These are phyloP conservation scores for Eupithecia abbreviata DNA, from an alignment of 2,888 invertebrate genomes.

Conservation along the genomic window DNA sequence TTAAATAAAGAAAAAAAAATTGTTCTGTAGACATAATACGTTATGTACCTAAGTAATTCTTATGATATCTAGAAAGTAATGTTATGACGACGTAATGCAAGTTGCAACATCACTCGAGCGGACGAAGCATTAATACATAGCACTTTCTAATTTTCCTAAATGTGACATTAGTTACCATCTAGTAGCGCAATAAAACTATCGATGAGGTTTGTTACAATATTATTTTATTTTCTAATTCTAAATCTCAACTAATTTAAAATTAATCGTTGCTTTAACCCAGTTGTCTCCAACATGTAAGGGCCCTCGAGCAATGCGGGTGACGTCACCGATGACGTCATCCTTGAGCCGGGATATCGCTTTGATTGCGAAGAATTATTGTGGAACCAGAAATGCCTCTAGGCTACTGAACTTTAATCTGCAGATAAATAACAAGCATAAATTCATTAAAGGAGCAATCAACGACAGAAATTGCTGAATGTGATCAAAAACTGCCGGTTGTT, in stretches of 20 bases:
- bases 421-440: background rate
- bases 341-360: constrained; percentile 12
- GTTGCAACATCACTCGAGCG: too few relatives aligned
- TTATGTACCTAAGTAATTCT: too few relatives aligned
- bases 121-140: too few relatives aligned
- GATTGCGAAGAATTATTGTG: constrained; percentile 3
- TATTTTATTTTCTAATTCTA: background rate
- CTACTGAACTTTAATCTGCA: background rate
- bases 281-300: background rate
- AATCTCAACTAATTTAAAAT: background rate
- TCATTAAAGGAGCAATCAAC: background rate
- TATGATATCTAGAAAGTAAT: too few relatives aligned
- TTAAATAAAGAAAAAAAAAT: too few relatives aligned
- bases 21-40: too few relatives aligned
- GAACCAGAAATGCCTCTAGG: constrained; percentile 4
- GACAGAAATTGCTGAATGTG: background rate
- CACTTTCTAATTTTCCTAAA: too few relatives aligned
- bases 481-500: background rate
- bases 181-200: background rate
- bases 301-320: background rate
- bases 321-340: constrained; percentile 20
- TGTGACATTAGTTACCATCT: too few relatives aligned
- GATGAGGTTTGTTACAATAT: background rate
- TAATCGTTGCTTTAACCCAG: background rate
- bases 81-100: too few relatives aligned